A percentile compares a stretch with the other conserved stretches of the same genome.
These are phyloP conservation scores for Cryptocephalus primarius DNA, from an alignment of 2,888 invertebrate species.

Conservation along the genomic window DNA sequence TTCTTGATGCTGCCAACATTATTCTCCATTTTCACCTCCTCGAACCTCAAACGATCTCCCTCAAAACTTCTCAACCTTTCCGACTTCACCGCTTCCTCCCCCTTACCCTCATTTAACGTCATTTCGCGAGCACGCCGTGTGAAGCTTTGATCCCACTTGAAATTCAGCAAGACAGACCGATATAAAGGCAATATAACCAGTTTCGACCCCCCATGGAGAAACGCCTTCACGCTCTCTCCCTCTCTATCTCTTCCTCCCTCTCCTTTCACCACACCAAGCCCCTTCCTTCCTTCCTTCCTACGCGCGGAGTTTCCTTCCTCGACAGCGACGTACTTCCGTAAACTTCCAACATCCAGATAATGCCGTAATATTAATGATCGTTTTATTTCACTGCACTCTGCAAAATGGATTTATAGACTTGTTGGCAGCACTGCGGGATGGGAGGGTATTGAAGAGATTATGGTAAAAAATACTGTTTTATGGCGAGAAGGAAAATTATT, in stretches of 20 bases:
- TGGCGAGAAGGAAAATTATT: no score
- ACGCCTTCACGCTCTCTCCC: neutral
- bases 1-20: no score
- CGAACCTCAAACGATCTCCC: no score
- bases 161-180: slow-evolving; percentile 24
- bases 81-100: neutral
- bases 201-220: neutral
- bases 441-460: no score
- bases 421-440: no score
- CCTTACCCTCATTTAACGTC: neutral
- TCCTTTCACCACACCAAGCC: slow-evolving; percentile 14
- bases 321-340: slow-evolving; percentile 27
- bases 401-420: no score
- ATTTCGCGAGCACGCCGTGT: slow-evolving; percentile 7
- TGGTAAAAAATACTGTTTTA: no score
- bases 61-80: neutral
- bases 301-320: slow-evolving; percentile 28
- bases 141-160: slow-evolving; percentile 26
- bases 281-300: slow-evolving; percentile 31
- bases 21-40: no score
- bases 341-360: slow-evolving; percentile 26
- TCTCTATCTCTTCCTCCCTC: neutral
- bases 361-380: slow-evolving; percentile 30
- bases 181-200: slow-evolving; percentile 25
- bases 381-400: slow-evolving; percentile 7